These are phyloP conservation scores for Cephonodes hylas DNA, from an alignment of 2,888 invertebrate species.

Conservation along the genomic window DNA sequence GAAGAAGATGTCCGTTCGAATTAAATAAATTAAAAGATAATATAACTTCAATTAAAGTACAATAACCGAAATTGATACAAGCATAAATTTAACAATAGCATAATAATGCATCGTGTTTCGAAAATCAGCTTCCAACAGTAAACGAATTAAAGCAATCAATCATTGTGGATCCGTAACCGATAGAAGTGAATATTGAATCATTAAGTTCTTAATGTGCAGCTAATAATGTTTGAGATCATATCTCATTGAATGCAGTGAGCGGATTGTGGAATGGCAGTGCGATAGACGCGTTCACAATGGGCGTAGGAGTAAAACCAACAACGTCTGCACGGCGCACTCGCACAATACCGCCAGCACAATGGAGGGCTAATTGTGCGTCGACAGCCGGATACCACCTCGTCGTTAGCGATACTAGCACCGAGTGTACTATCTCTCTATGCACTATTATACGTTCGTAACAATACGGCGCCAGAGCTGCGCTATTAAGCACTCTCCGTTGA, in stretches of 20 bases:
- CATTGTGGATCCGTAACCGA: conserved; percentile 45
- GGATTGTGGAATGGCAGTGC: conserved; percentile 61
- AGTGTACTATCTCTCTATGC: conserved; percentile 30
- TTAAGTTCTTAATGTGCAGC: conserved; percentile 56
- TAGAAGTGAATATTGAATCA: conserved; percentile 52
- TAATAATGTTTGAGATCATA: conserved; percentile 69
- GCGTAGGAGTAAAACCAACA: conserved; percentile 75
- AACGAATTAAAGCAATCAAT: conserved; percentile 58
- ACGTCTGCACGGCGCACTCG: conserved; percentile 55
- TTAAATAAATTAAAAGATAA: too few species aligned
- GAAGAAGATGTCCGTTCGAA: too few species aligned
- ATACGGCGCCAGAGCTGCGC: conserved; percentile 15
- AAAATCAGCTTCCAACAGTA: conserved; percentile 43
- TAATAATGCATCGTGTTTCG: conserved; percentile 1
- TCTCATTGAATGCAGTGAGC: conserved; percentile 59
- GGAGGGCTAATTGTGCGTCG: conserved; percentile 76
- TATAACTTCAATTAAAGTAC: conserved; percentile 1
- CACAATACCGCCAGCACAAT: conserved; percentile 63
- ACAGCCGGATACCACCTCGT: conserved; percentile 62
- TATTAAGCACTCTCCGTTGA: background rate
- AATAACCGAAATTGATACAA: background rate
- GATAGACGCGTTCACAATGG: conserved; percentile 67
- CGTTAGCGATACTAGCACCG: conserved; percentile 41
- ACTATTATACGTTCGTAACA: conserved; percentile 8
- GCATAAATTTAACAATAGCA: conserved; percentile 2